Evolutionary conservation across 1,140 invertebrate species (phyloP).

Genomic region (Leptinotarsa undecemlineata): DNA sequence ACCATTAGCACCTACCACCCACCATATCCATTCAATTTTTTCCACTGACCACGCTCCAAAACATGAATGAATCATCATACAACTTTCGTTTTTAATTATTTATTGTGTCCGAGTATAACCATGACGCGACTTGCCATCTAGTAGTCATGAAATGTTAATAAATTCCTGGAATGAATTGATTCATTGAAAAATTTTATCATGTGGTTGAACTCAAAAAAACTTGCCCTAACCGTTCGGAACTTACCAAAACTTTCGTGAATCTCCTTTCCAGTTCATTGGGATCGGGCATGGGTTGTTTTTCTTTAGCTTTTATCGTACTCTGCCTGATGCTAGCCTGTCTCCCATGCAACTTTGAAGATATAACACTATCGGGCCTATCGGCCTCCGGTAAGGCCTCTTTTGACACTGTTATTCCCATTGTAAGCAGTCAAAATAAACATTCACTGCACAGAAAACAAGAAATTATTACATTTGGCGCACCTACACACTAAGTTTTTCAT

Average conservation of each 20-base stretch:
- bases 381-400: constrained; percentile 38
- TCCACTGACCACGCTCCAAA: background rate
- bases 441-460: constrained; percentile 13
- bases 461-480: background rate
- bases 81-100: constrained; percentile 3
- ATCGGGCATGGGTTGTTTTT: constrained; percentile 88
- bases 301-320: constrained; percentile 72
- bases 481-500: constrained; percentile 22
- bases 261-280: constrained; percentile 83
- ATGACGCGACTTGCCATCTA: background rate
- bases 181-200: background rate
- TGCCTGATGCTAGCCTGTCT: constrained; percentile 58
- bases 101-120: background rate
- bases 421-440: constrained; percentile 20
- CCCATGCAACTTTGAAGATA: constrained; percentile 49
- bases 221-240: constrained; percentile 51
- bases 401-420: constrained; percentile 41
- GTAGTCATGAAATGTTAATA: background rate
- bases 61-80: background rate
- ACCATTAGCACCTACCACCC: too few relatives aligned
- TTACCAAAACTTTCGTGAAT: constrained; percentile 94
- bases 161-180: background rate
- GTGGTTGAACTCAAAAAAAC: too few relatives aligned
- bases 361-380: constrained; percentile 45
- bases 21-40: background rate